Base-by-base conservation (phyloP, 1,140 invertebrate species). In the Pseudoatta argentina region DNA sequence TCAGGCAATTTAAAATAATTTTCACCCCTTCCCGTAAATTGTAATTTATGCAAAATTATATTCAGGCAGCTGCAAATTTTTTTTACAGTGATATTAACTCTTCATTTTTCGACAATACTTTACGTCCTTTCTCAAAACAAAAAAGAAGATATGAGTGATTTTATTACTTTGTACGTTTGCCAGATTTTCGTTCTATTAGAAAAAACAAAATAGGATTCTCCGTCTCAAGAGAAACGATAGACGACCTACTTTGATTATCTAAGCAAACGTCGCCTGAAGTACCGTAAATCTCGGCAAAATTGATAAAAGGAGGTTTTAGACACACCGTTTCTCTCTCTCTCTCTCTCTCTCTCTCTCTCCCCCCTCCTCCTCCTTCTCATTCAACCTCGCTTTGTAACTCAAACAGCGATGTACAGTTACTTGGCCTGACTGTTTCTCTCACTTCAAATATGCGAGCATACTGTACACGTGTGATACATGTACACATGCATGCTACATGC, bases 281-380 rank as follows among this genome's bases (percentile, higher is more conserved):
- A 91, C 86, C 90, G 86, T 87, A 89, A 87, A 85, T 89, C 86
- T 75, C 39, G 78, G 85, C 75, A 79, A 88, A 72, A 88, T 85
- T 91, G 92, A 93, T 92, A 92, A 90, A 86, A 91, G 86, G 64
- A 75, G 82, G 72, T 90, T 88, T 63, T 85, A 81, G 72, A 89
- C 77, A 86, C 75, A 79, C 66, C 78, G 7, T 51, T 24, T 86
- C 63, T 59, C 61, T 76, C 27, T 79, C 77, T 78, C 30, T 66
- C 79, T 67, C 27, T 53, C 51, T 75, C 63, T 67, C 57, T 76
- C n/a, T 76, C 72, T 82, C 30, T 66, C 75, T 66, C 27, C 4
- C 6, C 0, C 4, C 53, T 24, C 14, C 0, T 10, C 39, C 39
- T 5, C 39, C 8, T 18, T 44, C 66, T 76, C n/a, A 69, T 72